Conservation (phyloP, 2,888 invertebrate genomes). For the Leucoma salicis region DNA sequence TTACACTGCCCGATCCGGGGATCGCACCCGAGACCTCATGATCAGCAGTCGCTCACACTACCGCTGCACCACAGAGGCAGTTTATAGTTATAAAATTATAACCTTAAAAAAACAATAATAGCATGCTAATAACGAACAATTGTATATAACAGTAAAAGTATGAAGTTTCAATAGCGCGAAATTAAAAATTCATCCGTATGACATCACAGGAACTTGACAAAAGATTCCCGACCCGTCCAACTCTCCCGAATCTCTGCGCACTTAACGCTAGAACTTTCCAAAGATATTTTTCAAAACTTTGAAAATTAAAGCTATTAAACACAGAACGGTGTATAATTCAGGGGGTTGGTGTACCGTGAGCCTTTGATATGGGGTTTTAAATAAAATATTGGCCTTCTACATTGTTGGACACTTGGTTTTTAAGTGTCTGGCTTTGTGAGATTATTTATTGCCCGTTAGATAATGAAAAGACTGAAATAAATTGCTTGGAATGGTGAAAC, state of each 20-base stretch:
- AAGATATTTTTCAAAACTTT: slow-evolving; percentile 64
- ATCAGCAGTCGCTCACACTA: too few species aligned
- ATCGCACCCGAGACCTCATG: too few species aligned
- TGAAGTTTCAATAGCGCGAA: slow-evolving; percentile 4
- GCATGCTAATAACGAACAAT: too few species aligned
- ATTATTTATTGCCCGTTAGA: slow-evolving; percentile 18
- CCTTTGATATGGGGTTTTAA: slow-evolving; percentile 53
- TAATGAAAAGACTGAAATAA: not conserved
- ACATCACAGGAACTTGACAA: slow-evolving; percentile 43
- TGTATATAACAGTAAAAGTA: too few species aligned
- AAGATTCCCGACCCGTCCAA: slow-evolving; percentile 36
- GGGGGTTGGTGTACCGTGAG: slow-evolving; percentile 42
- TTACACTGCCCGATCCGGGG: too few species aligned
- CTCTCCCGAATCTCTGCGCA: slow-evolving; percentile 24
- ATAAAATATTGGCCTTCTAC: slow-evolving; percentile 51
- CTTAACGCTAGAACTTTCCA: slow-evolving; percentile 50
- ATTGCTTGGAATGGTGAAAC: slow-evolving; percentile 5
- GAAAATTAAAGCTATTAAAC: slow-evolving; percentile 63
- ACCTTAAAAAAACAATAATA: too few species aligned
- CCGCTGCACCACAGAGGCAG: too few species aligned
- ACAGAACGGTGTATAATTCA: slow-evolving; percentile 61
- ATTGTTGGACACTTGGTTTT: slow-evolving; percentile 29
- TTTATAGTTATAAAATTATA: too few species aligned
- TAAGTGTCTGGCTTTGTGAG: slow-evolving; percentile 10
- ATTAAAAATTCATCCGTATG: slow-evolving; percentile 46